A percentile compares a stretch with the other conserved stretches of the same genome.
Evolutionary conservation across 2,797 vertebrate genomes (phyloP).

Genomic region (Hypotaenidia philippensis): DNA sequence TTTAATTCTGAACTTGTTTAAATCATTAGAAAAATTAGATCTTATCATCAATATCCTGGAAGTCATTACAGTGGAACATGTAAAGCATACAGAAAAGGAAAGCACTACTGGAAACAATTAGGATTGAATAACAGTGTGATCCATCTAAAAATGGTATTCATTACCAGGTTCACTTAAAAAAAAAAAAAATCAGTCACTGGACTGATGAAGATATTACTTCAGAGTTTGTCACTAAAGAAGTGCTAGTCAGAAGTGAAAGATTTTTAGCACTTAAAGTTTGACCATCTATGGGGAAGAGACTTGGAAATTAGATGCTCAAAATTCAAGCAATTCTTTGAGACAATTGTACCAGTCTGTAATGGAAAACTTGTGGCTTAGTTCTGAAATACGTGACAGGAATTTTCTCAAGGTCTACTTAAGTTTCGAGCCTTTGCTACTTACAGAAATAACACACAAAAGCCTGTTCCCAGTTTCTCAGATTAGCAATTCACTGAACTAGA

Average conservation of each 20-base stretch:
- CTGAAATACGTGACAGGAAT: not conserved
- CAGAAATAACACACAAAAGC: not conserved
- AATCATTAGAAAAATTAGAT: not conserved
- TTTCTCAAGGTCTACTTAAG: not conserved
- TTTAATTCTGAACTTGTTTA: not conserved
- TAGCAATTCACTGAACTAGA: not conserved
- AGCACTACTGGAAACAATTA: not conserved
- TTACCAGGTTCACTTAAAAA: not conserved
- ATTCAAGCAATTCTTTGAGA: not conserved
- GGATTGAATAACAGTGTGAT: not conserved
- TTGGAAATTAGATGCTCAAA: not conserved
- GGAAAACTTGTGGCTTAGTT: not conserved
- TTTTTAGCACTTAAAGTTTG: not conserved
- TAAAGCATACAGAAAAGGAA: not conserved
- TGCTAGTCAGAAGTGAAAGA: not conserved
- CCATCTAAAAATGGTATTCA: not conserved
- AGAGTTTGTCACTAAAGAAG: not conserved
- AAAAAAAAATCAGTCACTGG: not conserved
- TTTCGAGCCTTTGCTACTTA: not conserved
- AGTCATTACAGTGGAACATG: not conserved
- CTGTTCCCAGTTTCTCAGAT: not conserved
- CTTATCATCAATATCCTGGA: not conserved
- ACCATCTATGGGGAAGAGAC: not conserved
- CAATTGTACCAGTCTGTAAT: not conserved
- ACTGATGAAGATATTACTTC: not conserved